Evolutionary conservation across 2,113 vertebrate genomes (phyloP).

Genomic region (Lagopus leucura): DNA sequence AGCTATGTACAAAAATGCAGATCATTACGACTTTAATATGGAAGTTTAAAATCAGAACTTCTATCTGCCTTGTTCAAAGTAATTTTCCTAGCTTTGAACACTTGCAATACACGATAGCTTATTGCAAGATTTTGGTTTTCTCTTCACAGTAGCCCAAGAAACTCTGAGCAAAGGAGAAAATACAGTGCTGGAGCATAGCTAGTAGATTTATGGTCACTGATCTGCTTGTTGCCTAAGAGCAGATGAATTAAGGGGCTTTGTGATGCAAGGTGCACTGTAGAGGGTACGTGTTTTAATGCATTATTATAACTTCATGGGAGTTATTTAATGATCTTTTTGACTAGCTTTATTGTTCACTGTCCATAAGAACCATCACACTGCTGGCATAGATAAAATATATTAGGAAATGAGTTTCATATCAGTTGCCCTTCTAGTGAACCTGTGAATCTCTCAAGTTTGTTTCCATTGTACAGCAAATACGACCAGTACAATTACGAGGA

Average conservation of each 20-base stretch:
- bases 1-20: slow-evolving; percentile 52
- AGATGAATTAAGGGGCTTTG: slow-evolving; percentile 22
- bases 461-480: not conserved
- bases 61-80: slow-evolving; percentile 63
- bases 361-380: slow-evolving; percentile 9
- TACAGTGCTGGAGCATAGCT: not conserved
- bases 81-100: slow-evolving; percentile 46
- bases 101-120: not conserved
- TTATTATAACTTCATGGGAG: slow-evolving; percentile 35
- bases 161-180: slow-evolving; percentile 2
- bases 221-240: not conserved
- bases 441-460: not conserved
- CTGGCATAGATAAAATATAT: not conserved
- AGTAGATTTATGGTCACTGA: not conserved
- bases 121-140: not conserved
- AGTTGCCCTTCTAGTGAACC: not conserved
- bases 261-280: not conserved
- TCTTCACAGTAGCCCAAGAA: not conserved
- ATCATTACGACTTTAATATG: slow-evolving; percentile 45
- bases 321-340: slow-evolving; percentile 60
- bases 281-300: slow-evolving; percentile 29
- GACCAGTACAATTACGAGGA: not conserved
- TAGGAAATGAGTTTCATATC: not conserved
- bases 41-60: slow-evolving; percentile 61
- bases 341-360: slow-evolving; percentile 50